These are phyloP conservation scores for Galeopsomyia nigrocyanea DNA, from an alignment of 2,888 invertebrate species.

Conservation along the genomic window DNA sequence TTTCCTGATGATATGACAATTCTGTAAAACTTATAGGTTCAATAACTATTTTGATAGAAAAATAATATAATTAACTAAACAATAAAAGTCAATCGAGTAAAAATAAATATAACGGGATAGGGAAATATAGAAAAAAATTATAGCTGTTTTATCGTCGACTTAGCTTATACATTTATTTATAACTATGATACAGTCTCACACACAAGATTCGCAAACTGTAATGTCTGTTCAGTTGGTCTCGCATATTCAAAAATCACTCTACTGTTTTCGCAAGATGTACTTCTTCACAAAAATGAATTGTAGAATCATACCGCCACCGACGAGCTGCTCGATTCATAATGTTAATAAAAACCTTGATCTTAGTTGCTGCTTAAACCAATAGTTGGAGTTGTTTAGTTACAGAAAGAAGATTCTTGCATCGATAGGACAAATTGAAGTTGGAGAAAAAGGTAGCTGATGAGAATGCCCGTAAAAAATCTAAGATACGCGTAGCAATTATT, in stretches of 20 bases:
- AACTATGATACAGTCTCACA: constrained; percentile 66
- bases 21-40: background rate
- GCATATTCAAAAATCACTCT: constrained; percentile 49
- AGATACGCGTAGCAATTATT: constrained; percentile 34
- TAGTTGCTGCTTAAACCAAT: too few relatives aligned
- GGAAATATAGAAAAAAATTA: too few relatives aligned
- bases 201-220: constrained; percentile 56
- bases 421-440: constrained; percentile 25
- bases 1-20: too few relatives aligned
- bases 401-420: constrained; percentile 14
- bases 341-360: constrained; percentile 8
- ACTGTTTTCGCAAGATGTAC: constrained; percentile 43
- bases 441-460: constrained; percentile 18
- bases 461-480: constrained; percentile 41
- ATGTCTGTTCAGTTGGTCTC: constrained; percentile 53
- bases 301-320: constrained; percentile 50
- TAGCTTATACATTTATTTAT: constrained; percentile 67
- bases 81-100: too few relatives aligned
- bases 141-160: constrained; percentile 51
- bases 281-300: constrained; percentile 39
- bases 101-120: too few relatives aligned
- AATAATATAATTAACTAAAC: too few relatives aligned
- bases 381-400: too few relatives aligned
- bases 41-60: too few relatives aligned
- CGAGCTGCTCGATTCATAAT: constrained; percentile 56